Evolutionary conservation across 2,113 vertebrate genomes (phyloP).

Genomic region (Fregata magnificens): DNA sequence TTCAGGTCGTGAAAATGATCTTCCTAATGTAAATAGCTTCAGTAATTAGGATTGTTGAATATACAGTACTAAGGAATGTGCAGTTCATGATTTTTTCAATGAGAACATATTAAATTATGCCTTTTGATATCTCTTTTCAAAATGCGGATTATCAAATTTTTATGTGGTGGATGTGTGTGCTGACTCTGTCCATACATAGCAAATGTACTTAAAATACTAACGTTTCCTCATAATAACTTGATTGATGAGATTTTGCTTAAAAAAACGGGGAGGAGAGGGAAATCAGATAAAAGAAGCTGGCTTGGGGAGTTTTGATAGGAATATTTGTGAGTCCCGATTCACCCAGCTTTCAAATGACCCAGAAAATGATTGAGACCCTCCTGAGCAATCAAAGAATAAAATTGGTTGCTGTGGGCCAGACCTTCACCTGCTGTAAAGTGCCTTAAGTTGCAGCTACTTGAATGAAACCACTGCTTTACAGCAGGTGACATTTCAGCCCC

Average conservation of each 20-base stretch:
- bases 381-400: slow-evolving; percentile 3
- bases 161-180: slow-evolving; percentile 37
- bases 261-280: background rate
- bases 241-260: slow-evolving; percentile 36
- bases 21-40: slow-evolving; percentile 34
- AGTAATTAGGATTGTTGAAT: slow-evolving; percentile 52
- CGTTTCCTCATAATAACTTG: background rate
- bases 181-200: slow-evolving; percentile 52
- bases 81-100: slow-evolving; percentile 56
- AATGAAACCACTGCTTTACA: background rate
- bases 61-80: background rate
- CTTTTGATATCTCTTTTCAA: slow-evolving; percentile 60
- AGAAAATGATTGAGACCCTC: background rate
- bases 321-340: background rate
- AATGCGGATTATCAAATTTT: slow-evolving; percentile 58
- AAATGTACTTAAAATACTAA: slow-evolving; percentile 58
- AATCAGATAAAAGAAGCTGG: background rate
- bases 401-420: background rate
- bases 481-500: background rate
- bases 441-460: background rate
- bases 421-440: background rate
- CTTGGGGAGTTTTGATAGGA: background rate
- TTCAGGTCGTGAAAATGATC: background rate
- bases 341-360: background rate
- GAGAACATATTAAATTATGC: slow-evolving; percentile 66